Evolutionary conservation across 2,888 invertebrate species (phyloP), one percentile per base, ranked within the genome.

Genomic region (Ophioninae sp.): DNA sequence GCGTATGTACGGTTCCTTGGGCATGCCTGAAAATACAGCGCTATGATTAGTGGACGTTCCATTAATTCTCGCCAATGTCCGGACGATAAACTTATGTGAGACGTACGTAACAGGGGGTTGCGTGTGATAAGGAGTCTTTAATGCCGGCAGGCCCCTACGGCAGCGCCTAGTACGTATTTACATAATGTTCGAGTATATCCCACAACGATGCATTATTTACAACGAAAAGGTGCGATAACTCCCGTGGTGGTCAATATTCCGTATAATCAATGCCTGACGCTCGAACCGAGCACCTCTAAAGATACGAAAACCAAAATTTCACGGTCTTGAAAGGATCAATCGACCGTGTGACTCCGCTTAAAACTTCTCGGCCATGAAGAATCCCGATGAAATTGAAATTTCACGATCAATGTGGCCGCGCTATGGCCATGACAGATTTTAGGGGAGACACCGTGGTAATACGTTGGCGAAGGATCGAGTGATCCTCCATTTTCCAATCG

Each of bases 311-410:
- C 1, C 50, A 17, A 67, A 75, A 75, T 75, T 75, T 75, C 67
- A 67, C 59, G 69, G 56, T 41, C 23, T 62, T 30, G 50, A 67
- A 72, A 79, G 67, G 59, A 74, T 64, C 50, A 50, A 17, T 41
- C 8, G 50, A 44, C 72, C 76, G 61, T 79, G 75, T 79, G 82
- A 82, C 79, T 79, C 72, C 56, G 23, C 67, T 75, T 65, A 17
- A 50, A 61, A 75, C 56, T 62, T 83, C 67, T 61, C 75, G 41
- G 23, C 70, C 79, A 79, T 75, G 79, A 72, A 72, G 79, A 83
- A 83, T 75, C 50, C 50, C 79, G 75, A 72, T 79, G 72, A 79
- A 83, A 83, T 83, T 76, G 79, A 56, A 79, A 83, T 83, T 79
- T 83, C 82, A 83, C 82, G 79, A 83, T 79, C 76, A 79, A 72